Conservation (phyloP, 2,797 vertebrate species). For the Eulemur mongoz region DNA sequence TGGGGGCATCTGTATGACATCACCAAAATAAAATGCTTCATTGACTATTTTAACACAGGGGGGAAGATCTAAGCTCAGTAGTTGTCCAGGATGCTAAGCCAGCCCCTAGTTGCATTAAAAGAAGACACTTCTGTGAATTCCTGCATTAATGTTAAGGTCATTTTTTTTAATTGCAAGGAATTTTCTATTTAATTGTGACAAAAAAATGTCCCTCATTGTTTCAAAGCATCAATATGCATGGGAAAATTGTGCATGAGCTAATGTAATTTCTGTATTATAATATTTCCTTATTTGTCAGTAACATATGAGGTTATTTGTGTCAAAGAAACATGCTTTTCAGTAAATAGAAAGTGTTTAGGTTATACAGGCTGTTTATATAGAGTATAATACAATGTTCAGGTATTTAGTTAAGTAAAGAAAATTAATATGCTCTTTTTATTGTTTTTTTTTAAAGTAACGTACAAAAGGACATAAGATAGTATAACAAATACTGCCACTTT, state of each 20-base stretch:
- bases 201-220: neutral
- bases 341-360: neutral
- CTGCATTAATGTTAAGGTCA: neutral
- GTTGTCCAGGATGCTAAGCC: neutral
- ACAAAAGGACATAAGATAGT: neutral
- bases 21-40: conserved; percentile 8
- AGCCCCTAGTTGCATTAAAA: neutral
- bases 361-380: neutral
- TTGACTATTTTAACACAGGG: neutral
- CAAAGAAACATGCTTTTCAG: neutral
- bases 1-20: neutral
- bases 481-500: neutral
- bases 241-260: neutral
- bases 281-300: neutral
- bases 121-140: neutral
- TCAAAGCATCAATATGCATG: neutral
- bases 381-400: neutral
- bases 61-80: neutral
- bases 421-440: neutral
- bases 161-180: neutral
- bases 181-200: neutral
- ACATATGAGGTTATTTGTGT: neutral
- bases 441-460: neutral
- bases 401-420: neutral
- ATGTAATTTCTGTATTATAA: neutral